phyloP scores from a whole-genome alignment of 2,113 vertebrate genomes.

The Phodopus roborovskii region DNA sequence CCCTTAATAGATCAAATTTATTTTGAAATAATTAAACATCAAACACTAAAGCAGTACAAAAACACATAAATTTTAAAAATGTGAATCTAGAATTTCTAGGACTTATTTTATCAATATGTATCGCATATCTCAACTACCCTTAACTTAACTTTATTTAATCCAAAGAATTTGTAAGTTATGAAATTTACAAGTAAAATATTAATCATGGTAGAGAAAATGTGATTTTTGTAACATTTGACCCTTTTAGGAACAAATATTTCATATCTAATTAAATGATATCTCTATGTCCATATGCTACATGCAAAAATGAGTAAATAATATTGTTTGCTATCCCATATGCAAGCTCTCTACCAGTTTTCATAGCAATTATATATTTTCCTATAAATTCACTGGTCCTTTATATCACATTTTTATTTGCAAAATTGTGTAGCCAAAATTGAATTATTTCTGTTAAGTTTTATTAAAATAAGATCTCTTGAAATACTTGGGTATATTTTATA shows the following conservation, averaged over 20 bases:
- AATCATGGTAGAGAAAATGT: neutral
- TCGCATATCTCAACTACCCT: neutral
- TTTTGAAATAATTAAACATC: neutral
- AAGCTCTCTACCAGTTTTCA: neutral
- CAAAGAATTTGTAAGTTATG: neutral
- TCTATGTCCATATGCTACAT: neutral
- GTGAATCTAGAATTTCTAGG: neutral
- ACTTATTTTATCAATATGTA: neutral
- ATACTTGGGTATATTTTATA: slow-evolving; percentile 48
- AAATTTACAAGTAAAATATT: neutral
- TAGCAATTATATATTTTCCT: neutral
- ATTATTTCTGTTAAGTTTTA: neutral
- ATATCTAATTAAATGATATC: neutral
- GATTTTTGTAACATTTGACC: neutral
- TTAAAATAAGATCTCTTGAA: slow-evolving; percentile 26
- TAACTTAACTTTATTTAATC: neutral
- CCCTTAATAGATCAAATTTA: neutral
- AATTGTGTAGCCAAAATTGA: slow-evolving; percentile 61
- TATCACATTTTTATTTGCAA: neutral
- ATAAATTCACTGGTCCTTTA: neutral
- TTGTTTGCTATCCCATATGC: neutral
- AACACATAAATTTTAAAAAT: neutral
- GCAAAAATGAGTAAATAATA: neutral
- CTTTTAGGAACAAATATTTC: neutral
- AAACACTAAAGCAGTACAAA: neutral